Percentiles rank a stretch among this genome's conserved stretches.
Conservation (phyloP, 2,113 vertebrate genomes). For the Gadus macrocephalus region DNA sequence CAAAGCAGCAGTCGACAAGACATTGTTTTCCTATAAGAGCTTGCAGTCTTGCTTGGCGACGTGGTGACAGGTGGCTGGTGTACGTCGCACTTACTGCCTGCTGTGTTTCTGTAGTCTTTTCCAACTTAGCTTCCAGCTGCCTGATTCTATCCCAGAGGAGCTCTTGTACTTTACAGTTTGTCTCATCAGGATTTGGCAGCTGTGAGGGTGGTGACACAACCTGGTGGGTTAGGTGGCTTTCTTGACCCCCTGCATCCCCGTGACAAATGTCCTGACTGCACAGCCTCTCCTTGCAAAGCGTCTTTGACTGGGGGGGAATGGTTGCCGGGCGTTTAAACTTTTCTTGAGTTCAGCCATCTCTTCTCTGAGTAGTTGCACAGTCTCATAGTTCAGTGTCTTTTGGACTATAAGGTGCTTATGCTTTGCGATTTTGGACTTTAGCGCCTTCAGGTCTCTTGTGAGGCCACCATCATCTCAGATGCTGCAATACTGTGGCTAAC, state of each 20-base stretch:
- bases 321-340: not conserved
- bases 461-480: too few relatives aligned
- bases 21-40: conserved; percentile 3
- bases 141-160: not conserved
- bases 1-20: conserved; percentile 6
- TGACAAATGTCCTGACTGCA: not conserved
- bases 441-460: too few relatives aligned
- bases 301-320: not conserved
- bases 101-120: not conserved
- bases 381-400: not conserved
- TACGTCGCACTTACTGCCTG: not conserved
- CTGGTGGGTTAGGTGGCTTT: not conserved
- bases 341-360: not conserved
- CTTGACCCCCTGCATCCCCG: not conserved
- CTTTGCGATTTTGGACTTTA: not conserved
- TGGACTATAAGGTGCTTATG: not conserved
- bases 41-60: conserved; percentile 1
- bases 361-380: not conserved
- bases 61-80: not conserved
- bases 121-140: not conserved
- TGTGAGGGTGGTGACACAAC: not conserved
- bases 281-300: not conserved
- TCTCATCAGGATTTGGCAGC: not conserved
- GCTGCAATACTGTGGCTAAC: too few relatives aligned
- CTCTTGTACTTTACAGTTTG: not conserved